A percentile compares a stretch with the other conserved stretches of the same genome.
Conservation (phyloP, 2,113 vertebrate genomes). For the Macrotus californicus region DNA sequence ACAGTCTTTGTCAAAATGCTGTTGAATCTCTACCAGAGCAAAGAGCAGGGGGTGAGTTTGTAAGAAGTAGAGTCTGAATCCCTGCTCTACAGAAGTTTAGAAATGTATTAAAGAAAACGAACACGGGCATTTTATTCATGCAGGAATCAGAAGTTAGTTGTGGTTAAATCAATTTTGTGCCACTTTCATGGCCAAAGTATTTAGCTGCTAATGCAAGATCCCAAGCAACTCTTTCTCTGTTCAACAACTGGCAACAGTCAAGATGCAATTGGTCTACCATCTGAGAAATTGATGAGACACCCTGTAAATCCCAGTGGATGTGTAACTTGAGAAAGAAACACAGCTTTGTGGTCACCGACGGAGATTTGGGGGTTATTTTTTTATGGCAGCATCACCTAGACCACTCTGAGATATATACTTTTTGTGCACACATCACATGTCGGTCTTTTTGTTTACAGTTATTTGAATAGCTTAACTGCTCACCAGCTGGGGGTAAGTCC, state of each 20-base stretch:
- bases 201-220: neutral
- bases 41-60: neutral
- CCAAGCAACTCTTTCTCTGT: neutral
- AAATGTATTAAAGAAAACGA: neutral
- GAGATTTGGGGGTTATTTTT: neutral
- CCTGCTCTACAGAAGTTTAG: neutral
- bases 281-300: neutral
- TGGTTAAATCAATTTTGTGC: neutral
- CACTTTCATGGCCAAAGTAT: neutral
- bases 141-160: neutral
- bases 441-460: neutral
- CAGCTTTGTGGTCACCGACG: neutral
- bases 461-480: neutral
- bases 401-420: neutral
- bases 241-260: neutral
- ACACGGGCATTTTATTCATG: neutral
- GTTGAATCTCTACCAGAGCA: neutral
- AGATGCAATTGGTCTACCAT: neutral
- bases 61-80: neutral
- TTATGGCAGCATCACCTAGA: neutral
- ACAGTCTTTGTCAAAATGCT: neutral
- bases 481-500: neutral
- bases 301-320: neutral
- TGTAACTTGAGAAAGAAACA: neutral
- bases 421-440: no score